phyloP scores from a whole-genome alignment of 92 coral and sea anemone genomes.

The Epizoanthus ramosus region DNA sequence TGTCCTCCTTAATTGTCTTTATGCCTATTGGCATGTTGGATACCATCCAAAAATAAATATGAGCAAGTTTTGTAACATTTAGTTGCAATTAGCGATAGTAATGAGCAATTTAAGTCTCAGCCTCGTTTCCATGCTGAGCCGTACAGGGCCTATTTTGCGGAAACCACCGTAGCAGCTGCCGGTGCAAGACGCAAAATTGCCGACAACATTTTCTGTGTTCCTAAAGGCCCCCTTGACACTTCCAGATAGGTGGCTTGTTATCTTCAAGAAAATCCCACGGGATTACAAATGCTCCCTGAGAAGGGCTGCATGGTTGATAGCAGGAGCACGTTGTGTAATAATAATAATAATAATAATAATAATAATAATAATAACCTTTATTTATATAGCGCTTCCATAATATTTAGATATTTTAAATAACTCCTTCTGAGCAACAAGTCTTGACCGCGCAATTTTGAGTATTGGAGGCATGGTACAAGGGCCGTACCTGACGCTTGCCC shows the following conservation, averaged over 20 bases:
- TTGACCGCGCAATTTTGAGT: no score
- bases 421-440: no score
- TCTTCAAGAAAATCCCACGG: not conserved
- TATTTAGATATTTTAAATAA: no score
- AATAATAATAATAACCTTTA: no score
- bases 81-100: not conserved
- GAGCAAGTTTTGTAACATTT: constrained; percentile 31
- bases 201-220: constrained; percentile 6
- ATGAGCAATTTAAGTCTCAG: no score
- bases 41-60: constrained; percentile 16
- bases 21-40: constrained; percentile 15
- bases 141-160: not conserved
- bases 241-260: not conserved
- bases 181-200: not conserved
- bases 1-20: constrained; percentile 9
- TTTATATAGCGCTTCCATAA: no score
- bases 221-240: not conserved
- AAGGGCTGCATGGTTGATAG: no score
- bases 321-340: no score
- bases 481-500: no score
- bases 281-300: not conserved
- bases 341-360: no score
- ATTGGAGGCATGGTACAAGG: no score
- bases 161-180: not conserved
- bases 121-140: constrained; percentile 1